Conservation (phyloP, 2,888 invertebrate species). For the Pseudococcus jackbeardsleyi region DNA sequence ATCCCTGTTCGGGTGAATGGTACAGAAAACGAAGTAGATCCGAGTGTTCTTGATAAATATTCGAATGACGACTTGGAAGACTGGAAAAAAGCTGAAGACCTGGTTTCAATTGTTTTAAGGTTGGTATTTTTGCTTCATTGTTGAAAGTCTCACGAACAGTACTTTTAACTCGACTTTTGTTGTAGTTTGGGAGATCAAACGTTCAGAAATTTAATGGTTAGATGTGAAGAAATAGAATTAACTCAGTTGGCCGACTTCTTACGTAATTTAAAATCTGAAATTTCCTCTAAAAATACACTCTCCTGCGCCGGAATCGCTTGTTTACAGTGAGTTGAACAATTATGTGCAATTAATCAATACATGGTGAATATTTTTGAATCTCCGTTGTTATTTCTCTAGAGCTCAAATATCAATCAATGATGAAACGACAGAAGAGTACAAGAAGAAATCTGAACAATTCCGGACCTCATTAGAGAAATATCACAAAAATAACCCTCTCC, state of each 20-base stretch:
- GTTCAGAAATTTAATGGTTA: neutral
- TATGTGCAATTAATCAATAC: neutral
- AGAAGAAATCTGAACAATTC: neutral
- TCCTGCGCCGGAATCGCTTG: neutral
- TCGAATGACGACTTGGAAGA: neutral
- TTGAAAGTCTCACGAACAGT: neutral
- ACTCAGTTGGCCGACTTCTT: neutral
- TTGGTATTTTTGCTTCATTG: neutral
- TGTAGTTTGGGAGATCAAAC: conserved; percentile 3
- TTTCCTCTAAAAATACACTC: neutral
- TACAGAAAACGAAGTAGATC: neutral
- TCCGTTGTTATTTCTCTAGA: neutral
- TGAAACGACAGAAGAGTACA: conserved; percentile 35
- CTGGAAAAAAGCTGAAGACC: conserved; percentile 33
- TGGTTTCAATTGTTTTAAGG: neutral
- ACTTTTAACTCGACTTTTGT: neutral
- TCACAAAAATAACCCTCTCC: conserved; percentile 31
- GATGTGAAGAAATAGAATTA: conserved; percentile 21
- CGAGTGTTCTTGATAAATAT: neutral
- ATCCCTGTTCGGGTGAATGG: neutral
- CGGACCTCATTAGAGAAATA: neutral
- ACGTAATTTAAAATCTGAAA: neutral
- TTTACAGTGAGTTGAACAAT: neutral
- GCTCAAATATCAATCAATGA: conserved; percentile 16
- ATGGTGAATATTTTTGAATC: neutral